Conservation (phyloP, 2,888 invertebrate species). For the Drosophila imparisetae region DNA sequence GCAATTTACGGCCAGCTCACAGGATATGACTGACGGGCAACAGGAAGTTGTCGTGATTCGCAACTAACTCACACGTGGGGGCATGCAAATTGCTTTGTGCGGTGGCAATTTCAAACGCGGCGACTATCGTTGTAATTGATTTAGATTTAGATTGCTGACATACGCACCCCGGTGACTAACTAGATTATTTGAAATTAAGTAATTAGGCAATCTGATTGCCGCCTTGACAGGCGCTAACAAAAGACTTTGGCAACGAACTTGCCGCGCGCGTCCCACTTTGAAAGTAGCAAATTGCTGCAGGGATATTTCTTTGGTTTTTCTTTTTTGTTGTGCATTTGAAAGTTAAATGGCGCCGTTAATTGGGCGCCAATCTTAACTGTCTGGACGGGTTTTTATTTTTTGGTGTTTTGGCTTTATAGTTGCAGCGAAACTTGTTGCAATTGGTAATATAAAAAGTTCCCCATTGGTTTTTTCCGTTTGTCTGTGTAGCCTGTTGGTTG, state of each 20-base stretch:
- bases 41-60: conserved; percentile 61
- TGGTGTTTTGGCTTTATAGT: conserved; percentile 49
- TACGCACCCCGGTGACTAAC: conserved; percentile 35
- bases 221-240: conserved; percentile 64
- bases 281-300: conserved; percentile 41
- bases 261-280: conserved; percentile 4
- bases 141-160: conserved; percentile 66
- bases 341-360: conserved; percentile 75
- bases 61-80: conserved; percentile 11
- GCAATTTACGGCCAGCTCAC: conserved; percentile 65
- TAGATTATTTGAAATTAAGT: conserved; percentile 76
- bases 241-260: conserved; percentile 65
- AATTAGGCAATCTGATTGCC: conserved; percentile 60
- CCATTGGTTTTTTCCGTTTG: conserved; percentile 59
- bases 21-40: conserved; percentile 66
- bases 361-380: conserved; percentile 67
- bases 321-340: conserved; percentile 60
- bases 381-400: conserved; percentile 51
- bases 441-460: conserved; percentile 78
- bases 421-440: conserved; percentile 72
- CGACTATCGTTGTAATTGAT: conserved; percentile 64
- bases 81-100: conserved; percentile 50
- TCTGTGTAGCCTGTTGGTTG: conserved; percentile 16
- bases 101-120: conserved; percentile 64
- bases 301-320: conserved; percentile 4